Conservation (phyloP, 2,797 vertebrate species). For the Limosa lapponica region DNA sequence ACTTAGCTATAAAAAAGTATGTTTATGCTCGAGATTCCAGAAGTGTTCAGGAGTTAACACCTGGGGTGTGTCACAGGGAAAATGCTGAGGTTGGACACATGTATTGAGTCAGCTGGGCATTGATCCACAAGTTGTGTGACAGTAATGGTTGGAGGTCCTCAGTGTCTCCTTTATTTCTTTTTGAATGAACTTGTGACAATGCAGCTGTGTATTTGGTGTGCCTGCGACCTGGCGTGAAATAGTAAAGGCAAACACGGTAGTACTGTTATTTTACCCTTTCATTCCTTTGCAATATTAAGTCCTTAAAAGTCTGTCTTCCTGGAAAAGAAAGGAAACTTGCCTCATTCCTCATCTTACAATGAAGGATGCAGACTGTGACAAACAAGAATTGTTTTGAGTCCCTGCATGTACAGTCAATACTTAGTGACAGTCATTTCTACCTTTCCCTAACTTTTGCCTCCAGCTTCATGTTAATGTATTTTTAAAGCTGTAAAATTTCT, state of each 20-base stretch:
- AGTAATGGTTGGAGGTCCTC: background rate
- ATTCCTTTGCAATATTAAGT: background rate
- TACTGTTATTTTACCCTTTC: background rate
- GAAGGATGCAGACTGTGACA: background rate
- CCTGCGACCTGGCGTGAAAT: background rate
- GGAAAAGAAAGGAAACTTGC: background rate
- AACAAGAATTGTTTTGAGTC: background rate
- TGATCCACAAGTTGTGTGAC: background rate
- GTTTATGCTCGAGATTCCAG: background rate
- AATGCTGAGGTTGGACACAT: background rate
- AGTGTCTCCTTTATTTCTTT: background rate
- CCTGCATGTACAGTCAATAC: background rate
- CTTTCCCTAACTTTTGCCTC: constrained; percentile 7
- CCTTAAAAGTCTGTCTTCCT: background rate
- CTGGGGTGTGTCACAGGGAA: background rate
- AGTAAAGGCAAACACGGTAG: background rate
- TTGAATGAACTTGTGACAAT: background rate
- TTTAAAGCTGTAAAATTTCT: background rate
- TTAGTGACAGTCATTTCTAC: too few relatives aligned
- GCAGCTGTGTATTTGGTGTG: background rate
- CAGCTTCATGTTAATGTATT: background rate
- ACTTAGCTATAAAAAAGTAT: background rate
- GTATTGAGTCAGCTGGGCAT: background rate
- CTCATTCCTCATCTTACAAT: background rate
- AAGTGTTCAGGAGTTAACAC: background rate